Evolutionary conservation across 2,888 invertebrate genomes (phyloP).

Genomic region (Buathra laborator): DNA sequence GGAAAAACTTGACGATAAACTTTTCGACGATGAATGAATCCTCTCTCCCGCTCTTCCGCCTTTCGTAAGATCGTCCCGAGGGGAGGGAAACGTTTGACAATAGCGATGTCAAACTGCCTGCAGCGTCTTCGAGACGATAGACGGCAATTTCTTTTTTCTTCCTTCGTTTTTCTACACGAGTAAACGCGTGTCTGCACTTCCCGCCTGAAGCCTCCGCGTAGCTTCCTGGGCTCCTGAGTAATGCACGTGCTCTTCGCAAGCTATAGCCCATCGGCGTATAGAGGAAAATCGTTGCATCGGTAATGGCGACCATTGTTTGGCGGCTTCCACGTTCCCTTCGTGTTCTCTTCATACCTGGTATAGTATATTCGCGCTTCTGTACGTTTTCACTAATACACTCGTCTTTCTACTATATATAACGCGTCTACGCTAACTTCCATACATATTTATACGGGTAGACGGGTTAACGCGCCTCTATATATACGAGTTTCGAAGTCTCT

Average conservation of each 20-base stretch:
- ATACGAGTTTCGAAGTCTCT: not conserved
- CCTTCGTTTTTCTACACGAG: slow-evolving; percentile 4
- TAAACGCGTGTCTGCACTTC: slow-evolving; percentile 35
- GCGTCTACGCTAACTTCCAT: slow-evolving; percentile 48
- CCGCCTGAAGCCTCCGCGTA: slow-evolving; percentile 13
- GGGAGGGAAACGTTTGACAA: slow-evolving; percentile 28
- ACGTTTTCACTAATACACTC: not conserved
- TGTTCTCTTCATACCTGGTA: slow-evolving; percentile 1
- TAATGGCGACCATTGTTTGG: slow-evolving; percentile 81
- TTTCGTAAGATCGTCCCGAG: not conserved
- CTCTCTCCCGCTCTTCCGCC: not conserved
- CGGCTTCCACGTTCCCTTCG: slow-evolving; percentile 61
- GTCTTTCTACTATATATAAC: not conserved
- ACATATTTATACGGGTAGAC: slow-evolving; percentile 59
- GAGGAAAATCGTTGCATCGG: slow-evolving; percentile 80
- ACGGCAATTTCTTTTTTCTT: slow-evolving; percentile 27
- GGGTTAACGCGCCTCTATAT: slow-evolving; percentile 15
- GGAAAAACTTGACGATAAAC: slow-evolving; percentile 24
- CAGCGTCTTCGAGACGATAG: slow-evolving; percentile 58
- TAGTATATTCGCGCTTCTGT: not conserved
- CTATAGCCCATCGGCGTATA: slow-evolving; percentile 47
- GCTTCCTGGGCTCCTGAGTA: slow-evolving; percentile 61
- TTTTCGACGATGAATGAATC: slow-evolving; percentile 26
- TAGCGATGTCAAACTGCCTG: slow-evolving; percentile 44
- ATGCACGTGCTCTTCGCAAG: slow-evolving; percentile 52